Conservation (phyloP, 2,797 vertebrate genomes). For the Lagodon rhomboides region DNA sequence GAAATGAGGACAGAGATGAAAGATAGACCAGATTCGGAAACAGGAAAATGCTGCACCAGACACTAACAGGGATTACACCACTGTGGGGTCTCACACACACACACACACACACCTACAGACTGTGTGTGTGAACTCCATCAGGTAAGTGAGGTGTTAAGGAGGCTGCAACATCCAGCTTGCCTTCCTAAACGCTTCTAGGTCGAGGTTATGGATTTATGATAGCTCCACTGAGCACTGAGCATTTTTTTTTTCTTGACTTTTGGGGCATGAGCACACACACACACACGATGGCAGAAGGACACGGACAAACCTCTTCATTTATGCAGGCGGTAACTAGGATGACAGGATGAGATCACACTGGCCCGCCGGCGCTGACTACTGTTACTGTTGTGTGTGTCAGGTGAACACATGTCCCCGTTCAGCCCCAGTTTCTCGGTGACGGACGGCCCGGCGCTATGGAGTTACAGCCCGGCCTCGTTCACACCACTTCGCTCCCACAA, state of each 20-base stretch:
- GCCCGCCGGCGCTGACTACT: conserved; percentile 15
- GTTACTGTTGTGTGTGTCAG: conserved; percentile 31
- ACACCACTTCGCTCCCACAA: conserved; percentile 14
- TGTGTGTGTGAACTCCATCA: conserved; percentile 13
- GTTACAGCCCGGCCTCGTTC: conserved; percentile 65
- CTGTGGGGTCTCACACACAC: conserved; percentile 3
- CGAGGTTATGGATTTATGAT: conserved; percentile 42
- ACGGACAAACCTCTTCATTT: conserved; percentile 12
- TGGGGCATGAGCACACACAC: neutral
- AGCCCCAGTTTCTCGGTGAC: conserved; percentile 64
- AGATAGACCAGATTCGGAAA: conserved; percentile 27
- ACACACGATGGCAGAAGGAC: neutral
- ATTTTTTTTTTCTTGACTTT: neutral
- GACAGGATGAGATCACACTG: conserved; percentile 25
- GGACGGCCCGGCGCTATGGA: conserved; percentile 33
- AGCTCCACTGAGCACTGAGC: conserved; percentile 18
- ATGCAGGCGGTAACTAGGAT: conserved; percentile 15
- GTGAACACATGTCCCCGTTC: conserved; percentile 62
- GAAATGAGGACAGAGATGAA: conserved; percentile 27
- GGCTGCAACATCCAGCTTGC: conserved; percentile 23
- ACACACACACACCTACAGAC: conserved; percentile 12
- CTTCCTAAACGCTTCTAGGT: conserved; percentile 41
- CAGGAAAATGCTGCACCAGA: conserved; percentile 21
- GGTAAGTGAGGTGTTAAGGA: conserved; percentile 30
- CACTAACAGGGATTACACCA: conserved; percentile 10